These are phyloP conservation scores for Halotydeus destructor DNA, from an alignment of 1,140 invertebrate genomes.

Conservation along the genomic window DNA sequence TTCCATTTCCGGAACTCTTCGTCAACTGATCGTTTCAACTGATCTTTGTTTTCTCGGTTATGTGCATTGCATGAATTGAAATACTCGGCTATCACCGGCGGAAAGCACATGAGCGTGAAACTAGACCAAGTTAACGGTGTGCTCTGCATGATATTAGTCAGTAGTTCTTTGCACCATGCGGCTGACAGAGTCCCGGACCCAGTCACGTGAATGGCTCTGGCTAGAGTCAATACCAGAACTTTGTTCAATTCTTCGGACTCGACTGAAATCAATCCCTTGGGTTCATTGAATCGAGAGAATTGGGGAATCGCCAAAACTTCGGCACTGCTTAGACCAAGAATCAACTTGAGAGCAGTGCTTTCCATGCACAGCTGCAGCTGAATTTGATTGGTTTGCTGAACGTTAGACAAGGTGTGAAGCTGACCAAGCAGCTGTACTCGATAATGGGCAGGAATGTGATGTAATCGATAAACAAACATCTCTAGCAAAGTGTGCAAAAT, in stretches of 20 bases:
- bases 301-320: conserved; percentile 34
- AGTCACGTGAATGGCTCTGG: conserved; percentile 76
- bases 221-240: conserved; percentile 63
- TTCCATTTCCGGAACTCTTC: conserved; percentile 90
- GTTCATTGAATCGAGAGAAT: conserved; percentile 63
- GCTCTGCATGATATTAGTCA: conserved; percentile 72
- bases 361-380: conserved; percentile 86
- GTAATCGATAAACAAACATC: conserved; percentile 88
- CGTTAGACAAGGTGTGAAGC: conserved; percentile 59
- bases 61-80: conserved; percentile 25
- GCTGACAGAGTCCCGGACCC: conserved; percentile 42
- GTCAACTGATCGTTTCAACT: conserved; percentile 45
- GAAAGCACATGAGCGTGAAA: conserved; percentile 77
- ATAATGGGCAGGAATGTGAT: conserved; percentile 88
- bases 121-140: conserved; percentile 72
- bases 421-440: conserved; percentile 71
- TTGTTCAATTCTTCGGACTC: conserved; percentile 83
- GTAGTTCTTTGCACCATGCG: conserved; percentile 69
- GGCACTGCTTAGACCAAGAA: conserved; percentile 68
- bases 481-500: conserved; percentile 81
- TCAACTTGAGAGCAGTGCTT: conserved; percentile 70
- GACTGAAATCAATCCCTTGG: conserved; percentile 56
- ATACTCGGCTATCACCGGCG: conserved; percentile 65
- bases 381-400: conserved; percentile 79
- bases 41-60: conserved; percentile 16